These are phyloP conservation scores for Phyllostomus discolor DNA, from an alignment of 2,113 vertebrate genomes.

Conservation along the genomic window DNA sequence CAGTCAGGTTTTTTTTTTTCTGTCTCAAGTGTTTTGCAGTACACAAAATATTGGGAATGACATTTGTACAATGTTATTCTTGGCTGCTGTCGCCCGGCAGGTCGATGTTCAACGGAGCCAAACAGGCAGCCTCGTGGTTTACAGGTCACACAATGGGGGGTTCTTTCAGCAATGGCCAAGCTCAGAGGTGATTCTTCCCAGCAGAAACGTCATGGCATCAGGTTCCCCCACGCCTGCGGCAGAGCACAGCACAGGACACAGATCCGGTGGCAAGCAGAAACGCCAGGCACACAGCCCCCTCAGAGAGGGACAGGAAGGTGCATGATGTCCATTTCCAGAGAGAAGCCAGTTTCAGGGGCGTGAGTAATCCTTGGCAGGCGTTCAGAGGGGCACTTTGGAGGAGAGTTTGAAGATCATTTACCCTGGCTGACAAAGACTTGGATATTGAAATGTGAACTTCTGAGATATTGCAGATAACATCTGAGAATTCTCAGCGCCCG, in stretches of 20 bases:
- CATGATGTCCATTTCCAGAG: neutral
- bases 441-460: slow-evolving; percentile 47
- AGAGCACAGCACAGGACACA: neutral
- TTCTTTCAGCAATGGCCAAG: neutral
- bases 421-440: slow-evolving; percentile 22
- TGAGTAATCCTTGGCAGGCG: slow-evolving; percentile 51
- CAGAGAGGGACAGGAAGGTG: neutral
- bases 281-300: neutral
- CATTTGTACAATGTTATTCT: neutral
- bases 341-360: slow-evolving; percentile 25
- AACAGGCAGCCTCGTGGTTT: neutral
- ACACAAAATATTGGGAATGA: neutral
- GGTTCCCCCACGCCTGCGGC: neutral
- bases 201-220: neutral
- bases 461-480: slow-evolving; percentile 21
- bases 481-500: neutral
- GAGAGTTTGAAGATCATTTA: slow-evolving; percentile 49
- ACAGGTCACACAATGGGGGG: neutral
- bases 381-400: slow-evolving; percentile 66
- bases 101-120: neutral
- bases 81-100: neutral
- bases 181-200: neutral
- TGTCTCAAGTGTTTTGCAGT: neutral
- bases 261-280: neutral
- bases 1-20: neutral